Percentiles rank a stretch among this genome's conserved stretches.
phyloP scores from a whole-genome alignment of 2,797 vertebrate genomes.

The Monodelphis domestica region DNA sequence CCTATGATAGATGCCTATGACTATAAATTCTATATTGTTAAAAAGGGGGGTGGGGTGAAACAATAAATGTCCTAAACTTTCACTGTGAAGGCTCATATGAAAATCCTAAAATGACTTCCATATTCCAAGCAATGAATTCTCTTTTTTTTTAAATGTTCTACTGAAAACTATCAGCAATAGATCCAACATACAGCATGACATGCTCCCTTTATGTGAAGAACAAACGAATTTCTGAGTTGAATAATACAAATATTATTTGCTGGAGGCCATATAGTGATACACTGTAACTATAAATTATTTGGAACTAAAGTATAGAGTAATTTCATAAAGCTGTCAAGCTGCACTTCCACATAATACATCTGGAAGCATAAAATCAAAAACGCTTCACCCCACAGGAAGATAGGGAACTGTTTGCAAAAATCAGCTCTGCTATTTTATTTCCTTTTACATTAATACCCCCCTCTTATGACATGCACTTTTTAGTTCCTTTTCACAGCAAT shows the following conservation, averaged over 20 bases:
- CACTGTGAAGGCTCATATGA: constrained; percentile 2
- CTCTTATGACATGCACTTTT: neutral
- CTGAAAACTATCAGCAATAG: constrained; percentile 38
- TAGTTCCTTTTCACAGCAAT: neutral
- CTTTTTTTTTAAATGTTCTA: neutral
- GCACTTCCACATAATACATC: constrained; percentile 56
- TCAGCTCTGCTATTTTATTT: constrained; percentile 25
- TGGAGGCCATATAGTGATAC: constrained; percentile 60
- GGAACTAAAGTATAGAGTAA: constrained; percentile 57
- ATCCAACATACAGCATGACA: constrained; percentile 46
- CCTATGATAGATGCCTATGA: constrained; percentile 22
- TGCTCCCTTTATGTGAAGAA: constrained; percentile 62
- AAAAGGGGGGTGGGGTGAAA: neutral
- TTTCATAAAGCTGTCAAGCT: constrained; percentile 61
- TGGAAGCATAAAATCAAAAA: constrained; percentile 62
- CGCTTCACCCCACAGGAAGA: constrained; percentile 45
- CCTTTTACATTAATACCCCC: neutral
- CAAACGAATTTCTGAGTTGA: constrained; percentile 55
- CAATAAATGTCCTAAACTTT: constrained; percentile 34
- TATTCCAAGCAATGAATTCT: constrained; percentile 25
- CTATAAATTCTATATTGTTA: constrained; percentile 19
- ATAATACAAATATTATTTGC: constrained; percentile 69
- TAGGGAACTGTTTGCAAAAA: constrained; percentile 17
- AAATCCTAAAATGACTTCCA: constrained; percentile 14
- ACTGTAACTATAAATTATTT: constrained; percentile 62